Percentiles rank a stretch among this genome's conserved stretches.
Evolutionary conservation across 2,113 vertebrate species (phyloP).

Genomic region (Sula dactylatra): DNA sequence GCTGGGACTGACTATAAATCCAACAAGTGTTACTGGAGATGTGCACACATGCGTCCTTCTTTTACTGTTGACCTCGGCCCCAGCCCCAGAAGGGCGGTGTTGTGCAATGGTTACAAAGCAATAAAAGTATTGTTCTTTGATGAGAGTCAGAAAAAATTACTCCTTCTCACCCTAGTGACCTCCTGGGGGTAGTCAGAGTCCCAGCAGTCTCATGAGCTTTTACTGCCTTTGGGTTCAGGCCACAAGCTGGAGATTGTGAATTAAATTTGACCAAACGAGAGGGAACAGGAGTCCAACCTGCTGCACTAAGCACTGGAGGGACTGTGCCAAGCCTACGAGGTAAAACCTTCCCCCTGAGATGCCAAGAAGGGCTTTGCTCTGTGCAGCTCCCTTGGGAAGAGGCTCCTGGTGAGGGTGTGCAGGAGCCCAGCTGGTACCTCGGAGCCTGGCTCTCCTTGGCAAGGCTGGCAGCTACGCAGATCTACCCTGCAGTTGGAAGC

Average conservation of each 20-base stretch:
- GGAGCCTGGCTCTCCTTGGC: background rate
- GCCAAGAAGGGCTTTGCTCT: background rate
- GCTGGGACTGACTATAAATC: background rate
- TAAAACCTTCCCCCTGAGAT: background rate
- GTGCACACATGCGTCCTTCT: background rate
- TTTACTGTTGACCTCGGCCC: background rate
- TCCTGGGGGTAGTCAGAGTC: background rate
- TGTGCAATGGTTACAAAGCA: background rate
- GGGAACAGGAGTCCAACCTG: background rate
- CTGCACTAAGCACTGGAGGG: background rate
- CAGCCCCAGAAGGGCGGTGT: background rate
- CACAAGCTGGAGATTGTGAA: background rate
- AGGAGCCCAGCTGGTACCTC: background rate
- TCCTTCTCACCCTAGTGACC: background rate
- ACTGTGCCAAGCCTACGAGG: background rate
- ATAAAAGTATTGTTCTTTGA: background rate
- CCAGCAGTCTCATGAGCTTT: background rate
- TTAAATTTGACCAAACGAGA: background rate
- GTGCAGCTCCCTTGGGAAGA: background rate
- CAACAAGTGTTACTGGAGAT: background rate
- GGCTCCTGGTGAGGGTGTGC: background rate
- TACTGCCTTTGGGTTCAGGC: background rate
- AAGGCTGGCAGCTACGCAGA: background rate
- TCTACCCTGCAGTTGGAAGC: background rate
- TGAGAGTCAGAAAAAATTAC: accelerated